Conservation (phyloP, 2,797 vertebrate genomes). For the Triplophysa bombifrons region DNA sequence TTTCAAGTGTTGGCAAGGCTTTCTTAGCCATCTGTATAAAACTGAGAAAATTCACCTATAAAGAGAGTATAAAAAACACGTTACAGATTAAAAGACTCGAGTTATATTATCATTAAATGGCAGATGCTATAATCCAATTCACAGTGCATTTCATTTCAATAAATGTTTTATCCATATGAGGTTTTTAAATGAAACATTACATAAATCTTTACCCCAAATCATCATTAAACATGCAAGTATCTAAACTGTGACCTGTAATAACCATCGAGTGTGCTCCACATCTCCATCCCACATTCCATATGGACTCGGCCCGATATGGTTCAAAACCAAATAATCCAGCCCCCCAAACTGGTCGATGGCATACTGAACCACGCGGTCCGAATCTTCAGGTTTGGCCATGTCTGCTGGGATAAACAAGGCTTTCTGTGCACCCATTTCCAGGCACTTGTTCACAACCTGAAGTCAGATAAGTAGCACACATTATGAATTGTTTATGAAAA, state of each 20-base stretch:
- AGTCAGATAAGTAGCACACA: neutral
- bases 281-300: slow-evolving; percentile 80
- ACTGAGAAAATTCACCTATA: slow-evolving; percentile 89
- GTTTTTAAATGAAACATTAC: too few species aligned
- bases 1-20: slow-evolving; percentile 78
- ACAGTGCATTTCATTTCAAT: too few species aligned
- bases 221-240: neutral
- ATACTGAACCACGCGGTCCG: slow-evolving; percentile 79
- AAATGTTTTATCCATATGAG: too few species aligned
- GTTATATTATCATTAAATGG: neutral
- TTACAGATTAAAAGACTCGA: neutral
- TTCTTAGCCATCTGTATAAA: slow-evolving; percentile 81
- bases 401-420: slow-evolving; percentile 80
- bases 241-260: slow-evolving; percentile 79
- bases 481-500: neutral
- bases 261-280: slow-evolving; percentile 75
- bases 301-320: slow-evolving; percentile 79
- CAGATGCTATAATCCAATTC: too few species aligned
- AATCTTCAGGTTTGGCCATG: slow-evolving; percentile 78
- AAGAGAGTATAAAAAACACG: neutral
- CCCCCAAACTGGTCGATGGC: slow-evolving; percentile 82
- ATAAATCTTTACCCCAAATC: neutral
- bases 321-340: slow-evolving; percentile 85
- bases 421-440: slow-evolving; percentile 81
- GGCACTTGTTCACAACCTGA: slow-evolving; percentile 83